These are phyloP conservation scores for Protonibea diacanthus DNA, from an alignment of 2,797 vertebrate species.

Conservation along the genomic window DNA sequence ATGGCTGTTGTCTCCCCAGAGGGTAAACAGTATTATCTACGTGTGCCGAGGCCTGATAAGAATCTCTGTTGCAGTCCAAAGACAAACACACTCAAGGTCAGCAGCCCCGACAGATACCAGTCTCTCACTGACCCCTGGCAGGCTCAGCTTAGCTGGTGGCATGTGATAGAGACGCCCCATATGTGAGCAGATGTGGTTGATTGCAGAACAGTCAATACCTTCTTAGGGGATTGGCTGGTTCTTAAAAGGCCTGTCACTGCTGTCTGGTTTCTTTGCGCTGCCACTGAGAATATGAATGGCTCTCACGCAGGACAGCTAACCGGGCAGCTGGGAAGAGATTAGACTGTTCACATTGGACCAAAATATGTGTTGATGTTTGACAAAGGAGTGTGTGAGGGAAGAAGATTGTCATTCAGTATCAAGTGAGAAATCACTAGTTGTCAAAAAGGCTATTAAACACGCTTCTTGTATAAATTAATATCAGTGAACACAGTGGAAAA, in stretches of 20 bases:
- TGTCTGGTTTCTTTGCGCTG: conserved; percentile 40
- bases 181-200: conserved; percentile 57
- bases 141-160: conserved; percentile 41
- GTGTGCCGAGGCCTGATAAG: conserved; percentile 47
- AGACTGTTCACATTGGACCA: conserved; percentile 36
- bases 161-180: conserved; percentile 46
- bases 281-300: conserved; percentile 15
- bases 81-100: conserved; percentile 70
- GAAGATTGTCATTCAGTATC: neutral
- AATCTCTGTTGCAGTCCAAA: conserved; percentile 56
- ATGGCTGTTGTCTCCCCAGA: conserved; percentile 27
- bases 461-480: conserved; percentile 26
- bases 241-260: conserved; percentile 33
- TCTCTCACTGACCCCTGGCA: conserved; percentile 58
- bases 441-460: conserved; percentile 32
- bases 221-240: conserved; percentile 25
- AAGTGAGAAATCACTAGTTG: conserved; percentile 24
- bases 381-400: conserved; percentile 2
- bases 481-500: conserved; percentile 26
- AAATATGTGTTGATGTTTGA: conserved; percentile 30
- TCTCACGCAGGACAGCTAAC: conserved; percentile 29
- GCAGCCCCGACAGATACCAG: conserved; percentile 46
- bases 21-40: conserved; percentile 53
- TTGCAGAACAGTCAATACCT: conserved; percentile 52
- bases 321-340: conserved; percentile 3